Conservation (phyloP, 2,888 invertebrate genomes). For the Pandemis heparana region DNA sequence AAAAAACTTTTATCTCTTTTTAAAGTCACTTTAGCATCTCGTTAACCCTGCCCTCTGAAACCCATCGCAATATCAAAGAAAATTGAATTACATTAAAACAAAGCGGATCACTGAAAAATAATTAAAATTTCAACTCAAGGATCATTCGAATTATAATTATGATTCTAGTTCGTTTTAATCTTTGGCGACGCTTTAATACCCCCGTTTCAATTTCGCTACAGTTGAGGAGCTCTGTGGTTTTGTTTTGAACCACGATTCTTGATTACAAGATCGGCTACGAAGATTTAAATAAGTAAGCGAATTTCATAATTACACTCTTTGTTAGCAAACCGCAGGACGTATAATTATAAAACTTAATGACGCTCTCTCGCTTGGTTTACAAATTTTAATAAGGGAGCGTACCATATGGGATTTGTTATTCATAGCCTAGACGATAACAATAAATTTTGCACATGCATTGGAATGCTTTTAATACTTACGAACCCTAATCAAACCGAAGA, state of each 20-base stretch:
- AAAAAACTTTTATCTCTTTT: slow-evolving; percentile 52
- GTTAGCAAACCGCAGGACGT: slow-evolving; percentile 22
- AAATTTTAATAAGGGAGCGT: neutral
- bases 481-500: too few species aligned
- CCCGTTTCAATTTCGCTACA: slow-evolving; percentile 16
- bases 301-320: slow-evolving; percentile 35
- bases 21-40: slow-evolving; percentile 58
- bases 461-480: too few species aligned
- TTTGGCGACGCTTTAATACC: slow-evolving; percentile 5
- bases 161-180: slow-evolving; percentile 13
- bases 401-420: neutral
- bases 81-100: slow-evolving; percentile 55
- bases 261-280: slow-evolving; percentile 33
- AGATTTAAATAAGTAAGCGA: slow-evolving; percentile 31
- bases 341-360: slow-evolving; percentile 21
- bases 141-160: slow-evolving; percentile 15
- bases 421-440: neutral
- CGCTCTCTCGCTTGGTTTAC: neutral
- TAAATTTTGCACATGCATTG: neutral
- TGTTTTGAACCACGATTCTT: slow-evolving; percentile 24
- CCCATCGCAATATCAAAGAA: slow-evolving; percentile 48
- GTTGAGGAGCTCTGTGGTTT: slow-evolving; percentile 14
- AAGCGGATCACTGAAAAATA: slow-evolving; percentile 49
- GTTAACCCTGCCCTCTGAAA: slow-evolving; percentile 54
- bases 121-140: slow-evolving; percentile 46